These are phyloP conservation scores for Meghimatium bilineatum DNA, from an alignment of 2,888 invertebrate genomes.

Conservation along the genomic window DNA sequence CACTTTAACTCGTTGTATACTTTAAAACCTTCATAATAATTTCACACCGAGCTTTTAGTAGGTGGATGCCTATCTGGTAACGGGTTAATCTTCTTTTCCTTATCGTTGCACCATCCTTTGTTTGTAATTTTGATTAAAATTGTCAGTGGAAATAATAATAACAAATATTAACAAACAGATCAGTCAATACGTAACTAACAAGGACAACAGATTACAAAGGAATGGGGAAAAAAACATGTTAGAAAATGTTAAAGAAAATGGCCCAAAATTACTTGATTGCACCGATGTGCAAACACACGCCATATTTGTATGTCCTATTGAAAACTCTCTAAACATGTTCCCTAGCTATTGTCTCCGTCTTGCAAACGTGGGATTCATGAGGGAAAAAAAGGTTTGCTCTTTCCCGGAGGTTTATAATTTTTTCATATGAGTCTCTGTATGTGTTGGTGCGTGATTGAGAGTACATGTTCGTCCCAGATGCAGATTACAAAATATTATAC, in stretches of 20 bases:
- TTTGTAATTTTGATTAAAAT: background rate
- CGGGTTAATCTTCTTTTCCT: no score
- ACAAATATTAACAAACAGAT: background rate
- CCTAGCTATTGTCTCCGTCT: background rate
- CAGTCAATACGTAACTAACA: background rate
- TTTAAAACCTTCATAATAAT: no score
- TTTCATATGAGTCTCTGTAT: no score
- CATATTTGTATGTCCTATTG: background rate
- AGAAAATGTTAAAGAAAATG: background rate
- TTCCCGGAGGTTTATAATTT: no score
- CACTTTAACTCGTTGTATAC: no score
- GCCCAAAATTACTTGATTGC: background rate
- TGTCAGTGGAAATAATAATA: background rate
- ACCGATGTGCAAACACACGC: background rate
- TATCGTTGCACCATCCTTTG: background rate
- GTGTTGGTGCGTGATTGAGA: no score
- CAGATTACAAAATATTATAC: background rate
- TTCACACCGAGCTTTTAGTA: no score
- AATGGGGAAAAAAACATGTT: background rate
- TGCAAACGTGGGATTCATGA: background rate
- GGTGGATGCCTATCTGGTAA: no score
- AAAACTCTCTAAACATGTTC: background rate
- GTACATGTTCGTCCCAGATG: background rate
- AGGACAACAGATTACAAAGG: background rate
- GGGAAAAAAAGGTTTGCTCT: background rate